Conservation (phyloP, 2,797 vertebrate genomes). For the Margarornis squamiger region DNA sequence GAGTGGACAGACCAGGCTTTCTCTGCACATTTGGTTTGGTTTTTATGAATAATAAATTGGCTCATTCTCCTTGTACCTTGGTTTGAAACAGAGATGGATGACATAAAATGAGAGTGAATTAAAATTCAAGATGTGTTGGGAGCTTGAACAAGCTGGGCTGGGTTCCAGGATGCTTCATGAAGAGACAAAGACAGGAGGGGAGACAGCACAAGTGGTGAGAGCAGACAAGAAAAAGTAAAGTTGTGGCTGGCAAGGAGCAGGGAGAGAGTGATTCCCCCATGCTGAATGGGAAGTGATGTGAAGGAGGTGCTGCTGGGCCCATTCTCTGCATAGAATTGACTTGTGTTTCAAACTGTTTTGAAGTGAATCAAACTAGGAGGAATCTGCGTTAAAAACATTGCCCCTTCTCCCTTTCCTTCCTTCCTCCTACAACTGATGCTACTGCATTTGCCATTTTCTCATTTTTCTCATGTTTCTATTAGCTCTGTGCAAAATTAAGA, state of each 20-base stretch:
- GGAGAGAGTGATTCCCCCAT: not conserved
- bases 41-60: not conserved
- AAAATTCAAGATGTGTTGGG: conserved; percentile 40
- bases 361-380: not conserved
- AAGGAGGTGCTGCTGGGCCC: not conserved
- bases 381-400: not conserved
- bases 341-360: not conserved
- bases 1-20: not conserved
- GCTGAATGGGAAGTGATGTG: not conserved
- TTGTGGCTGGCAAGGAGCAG: not conserved
- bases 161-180: not conserved
- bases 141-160: conserved; percentile 21
- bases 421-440: not conserved
- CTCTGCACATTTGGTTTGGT: not conserved
- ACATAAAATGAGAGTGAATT: conserved; percentile 30
- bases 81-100: conserved; percentile 16
- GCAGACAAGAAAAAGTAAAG: not conserved
- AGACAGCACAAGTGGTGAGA: not conserved
- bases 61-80: not conserved
- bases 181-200: not conserved
- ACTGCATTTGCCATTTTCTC: not conserved
- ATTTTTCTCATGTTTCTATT: not conserved
- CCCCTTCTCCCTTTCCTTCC: not conserved
- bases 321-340: not conserved
- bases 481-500: not conserved